These are phyloP conservation scores for Chiroxiphia lanceolata DNA, from an alignment of 2,797 vertebrate genomes.

Conservation along the genomic window DNA sequence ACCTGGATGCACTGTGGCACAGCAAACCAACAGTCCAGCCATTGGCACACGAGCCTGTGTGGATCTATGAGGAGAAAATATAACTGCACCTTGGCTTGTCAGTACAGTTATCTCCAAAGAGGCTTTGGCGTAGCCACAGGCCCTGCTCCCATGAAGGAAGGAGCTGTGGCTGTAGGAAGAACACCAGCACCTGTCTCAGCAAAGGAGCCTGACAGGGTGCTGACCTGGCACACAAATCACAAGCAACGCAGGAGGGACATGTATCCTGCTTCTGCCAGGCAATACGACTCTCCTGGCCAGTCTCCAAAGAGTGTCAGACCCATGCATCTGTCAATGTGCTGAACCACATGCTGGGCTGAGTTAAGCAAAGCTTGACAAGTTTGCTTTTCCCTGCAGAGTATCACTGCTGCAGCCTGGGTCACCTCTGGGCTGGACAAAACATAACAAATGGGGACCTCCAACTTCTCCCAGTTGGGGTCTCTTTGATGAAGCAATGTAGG, in stretches of 20 bases:
- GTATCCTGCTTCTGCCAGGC: background rate
- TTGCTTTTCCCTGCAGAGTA: background rate
- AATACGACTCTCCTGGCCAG: background rate
- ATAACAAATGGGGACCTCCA: background rate
- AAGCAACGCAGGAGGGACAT: fast-evolving
- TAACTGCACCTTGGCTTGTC: background rate
- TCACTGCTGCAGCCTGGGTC: background rate
- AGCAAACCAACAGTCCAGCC: background rate
- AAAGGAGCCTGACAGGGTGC: background rate
- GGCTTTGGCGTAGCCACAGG: background rate
- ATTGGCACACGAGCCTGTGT: fast-evolving
- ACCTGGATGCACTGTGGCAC: fast-evolving
- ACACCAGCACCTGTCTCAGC: fast-evolving
- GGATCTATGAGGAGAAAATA: background rate
- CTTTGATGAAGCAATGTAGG: background rate
- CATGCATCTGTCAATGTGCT: background rate
- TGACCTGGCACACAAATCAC: background rate
- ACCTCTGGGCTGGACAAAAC: background rate
- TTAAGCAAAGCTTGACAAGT: background rate
- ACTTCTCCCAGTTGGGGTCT: background rate
- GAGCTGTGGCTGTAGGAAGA: background rate
- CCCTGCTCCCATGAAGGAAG: background rate
- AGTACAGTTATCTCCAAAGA: background rate
- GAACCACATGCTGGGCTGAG: background rate
- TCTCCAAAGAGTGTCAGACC: background rate